phyloP scores from a whole-genome alignment of 2,113 vertebrate species.

The Furnarius figulus region DNA sequence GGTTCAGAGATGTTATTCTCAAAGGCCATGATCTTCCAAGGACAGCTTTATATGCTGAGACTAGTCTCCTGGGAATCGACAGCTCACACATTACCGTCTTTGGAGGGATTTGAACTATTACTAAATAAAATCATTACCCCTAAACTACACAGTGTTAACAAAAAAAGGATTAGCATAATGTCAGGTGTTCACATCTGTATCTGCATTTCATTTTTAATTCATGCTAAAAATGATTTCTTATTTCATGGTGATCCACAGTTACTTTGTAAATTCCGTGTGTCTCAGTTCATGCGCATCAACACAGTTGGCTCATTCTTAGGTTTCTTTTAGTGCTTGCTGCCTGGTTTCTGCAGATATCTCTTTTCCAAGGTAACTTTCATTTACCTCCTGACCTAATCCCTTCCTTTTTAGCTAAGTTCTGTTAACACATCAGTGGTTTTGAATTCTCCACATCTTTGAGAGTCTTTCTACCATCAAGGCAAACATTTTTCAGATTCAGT shows the following conservation, averaged over 20 bases:
- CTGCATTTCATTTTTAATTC: neutral
- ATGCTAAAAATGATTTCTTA: neutral
- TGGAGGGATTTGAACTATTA: neutral
- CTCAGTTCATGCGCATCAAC: neutral
- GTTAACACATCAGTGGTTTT: neutral
- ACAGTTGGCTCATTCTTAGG: neutral
- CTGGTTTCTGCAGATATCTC: neutral
- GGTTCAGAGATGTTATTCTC: neutral
- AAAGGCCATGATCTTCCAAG: neutral
- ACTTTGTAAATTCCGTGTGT: neutral
- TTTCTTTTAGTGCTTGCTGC: neutral
- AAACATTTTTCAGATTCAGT: neutral
- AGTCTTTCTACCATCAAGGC: neutral
- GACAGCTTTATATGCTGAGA: neutral
- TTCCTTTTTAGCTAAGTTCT: neutral
- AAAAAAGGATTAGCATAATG: neutral
- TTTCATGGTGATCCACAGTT: neutral
- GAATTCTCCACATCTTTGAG: neutral
- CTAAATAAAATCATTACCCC: neutral
- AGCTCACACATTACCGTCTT: neutral
- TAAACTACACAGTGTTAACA: rapidly evolving
- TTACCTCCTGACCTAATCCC: neutral
- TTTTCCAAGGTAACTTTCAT: neutral
- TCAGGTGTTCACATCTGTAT: neutral
- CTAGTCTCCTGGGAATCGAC: neutral